A percentile compares a stretch with the other conserved stretches of the same genome.
Evolutionary conservation across 1,140 invertebrate species (phyloP).

Genomic region (Bombus sylvicola): DNA sequence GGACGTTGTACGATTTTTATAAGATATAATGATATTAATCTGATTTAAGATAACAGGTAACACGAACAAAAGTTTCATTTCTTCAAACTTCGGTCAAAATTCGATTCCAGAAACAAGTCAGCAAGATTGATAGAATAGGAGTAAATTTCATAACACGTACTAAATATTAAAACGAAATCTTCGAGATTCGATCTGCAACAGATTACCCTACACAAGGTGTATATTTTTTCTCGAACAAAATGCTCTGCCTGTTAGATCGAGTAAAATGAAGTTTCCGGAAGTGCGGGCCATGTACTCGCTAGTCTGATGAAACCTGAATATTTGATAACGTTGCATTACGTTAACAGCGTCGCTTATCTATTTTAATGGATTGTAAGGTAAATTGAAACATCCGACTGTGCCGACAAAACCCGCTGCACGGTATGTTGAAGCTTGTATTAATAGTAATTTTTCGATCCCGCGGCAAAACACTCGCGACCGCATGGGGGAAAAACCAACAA

Average conservation of each 20-base stretch:
- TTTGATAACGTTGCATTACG: constrained; percentile 21
- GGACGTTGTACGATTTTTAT: too few species aligned
- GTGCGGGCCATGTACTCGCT: background rate
- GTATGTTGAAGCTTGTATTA: background rate
- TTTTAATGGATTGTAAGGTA: constrained; percentile 26
- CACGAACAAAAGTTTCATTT: too few species aligned
- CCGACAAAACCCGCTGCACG: background rate
- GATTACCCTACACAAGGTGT: background rate
- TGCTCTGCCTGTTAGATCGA: background rate
- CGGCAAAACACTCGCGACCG: background rate
- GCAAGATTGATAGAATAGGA: background rate
- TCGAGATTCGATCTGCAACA: background rate
- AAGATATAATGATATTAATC: too few species aligned
- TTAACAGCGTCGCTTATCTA: constrained; percentile 12
- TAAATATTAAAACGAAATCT: background rate
- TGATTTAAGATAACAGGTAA: too few species aligned
- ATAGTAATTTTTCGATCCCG: background rate
- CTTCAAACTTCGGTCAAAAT: background rate
- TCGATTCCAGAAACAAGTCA: background rate
- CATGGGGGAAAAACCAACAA: background rate
- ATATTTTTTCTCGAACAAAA: background rate
- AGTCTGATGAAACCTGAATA: constrained; percentile 18
- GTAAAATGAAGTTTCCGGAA: background rate
- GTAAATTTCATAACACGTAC: background rate
- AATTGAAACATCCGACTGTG: background rate